Evolutionary conservation across 2,888 invertebrate genomes (phyloP).

Genomic region (Caenorhabditis japonica): DNA sequence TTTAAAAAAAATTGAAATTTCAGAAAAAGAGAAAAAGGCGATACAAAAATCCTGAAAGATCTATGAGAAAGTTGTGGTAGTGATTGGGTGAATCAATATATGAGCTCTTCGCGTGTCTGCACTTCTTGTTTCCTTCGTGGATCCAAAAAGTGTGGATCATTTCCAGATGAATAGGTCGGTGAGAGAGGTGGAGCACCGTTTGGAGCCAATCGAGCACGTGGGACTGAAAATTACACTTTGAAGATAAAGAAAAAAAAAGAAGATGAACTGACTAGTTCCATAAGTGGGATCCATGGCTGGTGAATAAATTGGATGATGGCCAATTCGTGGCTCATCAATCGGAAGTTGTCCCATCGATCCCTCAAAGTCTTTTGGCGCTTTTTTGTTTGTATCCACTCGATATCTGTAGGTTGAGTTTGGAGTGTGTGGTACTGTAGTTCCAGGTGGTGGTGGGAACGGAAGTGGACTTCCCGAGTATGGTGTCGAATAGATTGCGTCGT

Average conservation of each 20-base stretch:
- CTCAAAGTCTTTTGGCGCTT: slow-evolving; percentile 25
- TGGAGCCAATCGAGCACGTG: slow-evolving; percentile 54
- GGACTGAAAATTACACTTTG: slow-evolving; percentile 48
- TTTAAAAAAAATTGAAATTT: not conserved
- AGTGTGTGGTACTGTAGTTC: slow-evolving; percentile 60
- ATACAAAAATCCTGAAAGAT: slow-evolving; percentile 14
- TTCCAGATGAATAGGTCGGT: slow-evolving; percentile 39
- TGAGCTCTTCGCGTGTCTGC: slow-evolving; percentile 73
- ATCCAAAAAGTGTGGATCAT: slow-evolving; percentile 71
- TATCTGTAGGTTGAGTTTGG: slow-evolving; percentile 53
- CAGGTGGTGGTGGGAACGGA: slow-evolving; percentile 65
- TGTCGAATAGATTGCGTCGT: slow-evolving; percentile 70
- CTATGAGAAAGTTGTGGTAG: slow-evolving; percentile 1
- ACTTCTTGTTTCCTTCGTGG: slow-evolving; percentile 72
- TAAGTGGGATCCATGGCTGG: slow-evolving; percentile 47
- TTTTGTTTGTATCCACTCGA: slow-evolving; percentile 36
- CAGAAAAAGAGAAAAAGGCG: not conserved
- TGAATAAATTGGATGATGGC: slow-evolving; percentile 42
- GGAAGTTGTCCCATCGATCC: slow-evolving; percentile 51
- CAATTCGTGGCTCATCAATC: slow-evolving; percentile 47
- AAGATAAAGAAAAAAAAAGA: not conserved
- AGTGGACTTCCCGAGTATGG: slow-evolving; percentile 71
- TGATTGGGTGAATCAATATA: slow-evolving; percentile 59
- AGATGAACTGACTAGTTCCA: slow-evolving; percentile 54
- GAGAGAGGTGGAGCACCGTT: slow-evolving; percentile 39